Conservation (phyloP, 1,140 invertebrate species). For the Drosophila carrolli region DNA sequence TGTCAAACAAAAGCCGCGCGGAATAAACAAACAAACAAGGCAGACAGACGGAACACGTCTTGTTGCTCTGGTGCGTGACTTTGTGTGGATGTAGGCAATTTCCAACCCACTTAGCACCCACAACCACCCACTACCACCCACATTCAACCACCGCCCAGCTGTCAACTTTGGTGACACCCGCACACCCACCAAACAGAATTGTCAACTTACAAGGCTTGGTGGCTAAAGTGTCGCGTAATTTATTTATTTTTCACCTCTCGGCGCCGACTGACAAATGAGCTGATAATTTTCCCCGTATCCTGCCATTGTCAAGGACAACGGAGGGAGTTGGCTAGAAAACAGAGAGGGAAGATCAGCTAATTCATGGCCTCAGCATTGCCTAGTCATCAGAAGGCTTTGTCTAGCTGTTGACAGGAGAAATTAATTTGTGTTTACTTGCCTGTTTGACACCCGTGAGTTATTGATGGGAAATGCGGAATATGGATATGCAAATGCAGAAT, state of each 20-base stretch:
- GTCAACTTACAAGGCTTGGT: constrained; percentile 46
- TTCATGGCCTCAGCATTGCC: constrained; percentile 39
- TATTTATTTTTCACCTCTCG: constrained; percentile 61
- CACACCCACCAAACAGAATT: constrained; percentile 38
- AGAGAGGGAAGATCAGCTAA: constrained; percentile 7
- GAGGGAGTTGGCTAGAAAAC: background rate
- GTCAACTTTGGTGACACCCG: constrained; percentile 22
- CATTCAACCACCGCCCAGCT: constrained; percentile 4
- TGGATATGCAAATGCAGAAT: constrained; percentile 18
- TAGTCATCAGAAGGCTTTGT: constrained; percentile 44
- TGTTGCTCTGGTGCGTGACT: constrained; percentile 46
- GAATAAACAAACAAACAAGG: constrained; percentile 47
- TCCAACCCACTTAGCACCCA: background rate
- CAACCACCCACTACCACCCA: background rate
- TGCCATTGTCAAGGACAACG: constrained; percentile 43
- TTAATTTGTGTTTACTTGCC: constrained; percentile 47
- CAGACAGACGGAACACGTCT: constrained; percentile 46
- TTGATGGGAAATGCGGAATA: constrained; percentile 17
- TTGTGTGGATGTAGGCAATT: constrained; percentile 53
- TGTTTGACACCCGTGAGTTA: constrained; percentile 30
- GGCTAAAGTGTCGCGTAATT: constrained; percentile 58
- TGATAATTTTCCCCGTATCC: constrained; percentile 50
- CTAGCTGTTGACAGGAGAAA: constrained; percentile 51
- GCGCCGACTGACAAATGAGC: constrained; percentile 57
- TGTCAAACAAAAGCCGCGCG: constrained; percentile 48